A percentile compares a stretch with the other conserved stretches of the same genome.
Evolutionary conservation across 2,888 invertebrate species (phyloP).

Genomic region (Lapara coniferarum): DNA sequence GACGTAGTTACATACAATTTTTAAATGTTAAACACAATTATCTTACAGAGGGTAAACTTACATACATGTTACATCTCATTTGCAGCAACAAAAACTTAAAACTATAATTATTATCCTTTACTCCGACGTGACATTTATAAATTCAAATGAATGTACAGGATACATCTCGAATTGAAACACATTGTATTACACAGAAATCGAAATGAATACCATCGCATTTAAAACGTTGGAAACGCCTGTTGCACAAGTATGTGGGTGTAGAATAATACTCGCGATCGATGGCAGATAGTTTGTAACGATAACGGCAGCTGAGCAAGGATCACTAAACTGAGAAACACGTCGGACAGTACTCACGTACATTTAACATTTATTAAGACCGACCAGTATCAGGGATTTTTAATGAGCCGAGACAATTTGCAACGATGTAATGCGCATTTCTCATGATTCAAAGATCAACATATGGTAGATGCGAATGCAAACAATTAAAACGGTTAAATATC

Average conservation of each 20-base stretch:
- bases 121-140: neutral
- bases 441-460: neutral
- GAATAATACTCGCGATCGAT: conserved; percentile 19
- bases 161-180: neutral
- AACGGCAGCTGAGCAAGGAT: conserved; percentile 20
- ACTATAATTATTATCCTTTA: conserved; percentile 1
- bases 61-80: neutral
- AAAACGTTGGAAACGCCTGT: conserved; percentile 11
- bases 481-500: neutral
- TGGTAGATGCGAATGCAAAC: conserved; percentile 3
- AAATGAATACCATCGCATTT: conserved; percentile 13
- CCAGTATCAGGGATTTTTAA: neutral
- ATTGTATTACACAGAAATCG: conserved; percentile 15
- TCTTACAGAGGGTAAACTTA: neutral
- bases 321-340: conserved; percentile 22
- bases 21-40: neutral
- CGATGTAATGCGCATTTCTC: neutral
- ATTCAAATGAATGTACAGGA: neutral
- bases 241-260: conserved; percentile 20
- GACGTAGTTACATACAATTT: neutral
- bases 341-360: neutral
- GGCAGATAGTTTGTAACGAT: conserved; percentile 17
- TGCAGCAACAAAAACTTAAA: neutral
- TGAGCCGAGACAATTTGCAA: neutral
- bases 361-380: conserved; percentile 1